These are phyloP conservation scores for Anthonomus grandis DNA, from an alignment of 1,140 invertebrate genomes.

Conservation along the genomic window DNA sequence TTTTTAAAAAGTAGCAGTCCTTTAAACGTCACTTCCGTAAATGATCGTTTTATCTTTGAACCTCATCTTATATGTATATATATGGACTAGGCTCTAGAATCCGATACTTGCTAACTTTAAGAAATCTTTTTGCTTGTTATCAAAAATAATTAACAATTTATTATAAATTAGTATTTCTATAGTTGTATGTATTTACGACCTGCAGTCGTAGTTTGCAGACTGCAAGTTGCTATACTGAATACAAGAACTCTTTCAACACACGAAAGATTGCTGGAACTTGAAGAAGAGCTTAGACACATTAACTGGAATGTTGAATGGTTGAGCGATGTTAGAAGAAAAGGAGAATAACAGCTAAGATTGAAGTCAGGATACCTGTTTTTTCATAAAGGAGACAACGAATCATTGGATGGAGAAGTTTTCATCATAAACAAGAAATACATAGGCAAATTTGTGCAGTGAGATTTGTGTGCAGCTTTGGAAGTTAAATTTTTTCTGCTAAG, in stretches of 20 bases:
- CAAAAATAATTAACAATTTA: too few species aligned
- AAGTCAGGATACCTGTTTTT: background rate
- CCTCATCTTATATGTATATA: too few species aligned
- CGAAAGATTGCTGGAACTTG: background rate
- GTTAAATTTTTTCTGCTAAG: background rate
- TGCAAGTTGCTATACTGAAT: background rate
- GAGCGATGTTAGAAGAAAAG: background rate
- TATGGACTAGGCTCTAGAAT: too few species aligned
- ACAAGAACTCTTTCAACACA: background rate
- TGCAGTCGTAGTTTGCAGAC: too few species aligned
- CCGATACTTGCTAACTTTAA: too few species aligned
- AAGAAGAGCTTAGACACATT: background rate
- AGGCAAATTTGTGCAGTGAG: background rate
- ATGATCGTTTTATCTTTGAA: too few species aligned
- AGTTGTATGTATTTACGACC: too few species aligned
- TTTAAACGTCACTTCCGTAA: too few species aligned
- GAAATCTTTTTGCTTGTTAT: too few species aligned
- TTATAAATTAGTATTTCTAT: too few species aligned
- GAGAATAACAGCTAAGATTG: background rate
- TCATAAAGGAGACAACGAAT: background rate
- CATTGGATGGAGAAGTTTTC: background rate
- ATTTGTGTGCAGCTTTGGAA: background rate
- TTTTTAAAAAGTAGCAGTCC: too few species aligned
- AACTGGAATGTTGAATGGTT: background rate
- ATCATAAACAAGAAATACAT: background rate